A percentile compares a stretch with the other conserved stretches of the same genome.
phyloP scores from a whole-genome alignment of 2,888 invertebrate genomes.

The Meiosimyza platycephala region DNA sequence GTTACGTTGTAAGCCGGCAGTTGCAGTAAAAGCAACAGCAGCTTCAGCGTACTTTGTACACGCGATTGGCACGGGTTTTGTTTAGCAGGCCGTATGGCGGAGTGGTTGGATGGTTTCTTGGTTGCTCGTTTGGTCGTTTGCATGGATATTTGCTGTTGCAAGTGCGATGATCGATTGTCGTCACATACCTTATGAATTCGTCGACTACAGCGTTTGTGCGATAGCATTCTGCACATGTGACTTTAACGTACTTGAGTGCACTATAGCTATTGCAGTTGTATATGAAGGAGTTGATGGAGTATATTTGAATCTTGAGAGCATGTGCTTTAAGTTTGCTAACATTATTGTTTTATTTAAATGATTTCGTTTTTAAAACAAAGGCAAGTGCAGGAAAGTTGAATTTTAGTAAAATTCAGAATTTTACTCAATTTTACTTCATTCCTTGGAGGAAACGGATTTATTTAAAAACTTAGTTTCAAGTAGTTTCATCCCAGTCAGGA shows the following conservation, averaged over 20 bases:
- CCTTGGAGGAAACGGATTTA: too few relatives aligned
- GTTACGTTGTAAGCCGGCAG: background rate
- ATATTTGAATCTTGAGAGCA: too few relatives aligned
- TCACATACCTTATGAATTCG: slow-evolving; percentile 1
- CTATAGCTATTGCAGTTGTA: too few relatives aligned
- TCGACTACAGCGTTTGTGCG: slow-evolving; percentile 5
- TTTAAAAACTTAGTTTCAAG: too few relatives aligned
- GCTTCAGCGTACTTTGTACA: slow-evolving; percentile 62
- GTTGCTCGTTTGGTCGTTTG: slow-evolving; percentile 30
- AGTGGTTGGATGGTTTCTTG: slow-evolving; percentile 40
- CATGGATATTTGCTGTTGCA: background rate
- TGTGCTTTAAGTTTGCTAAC: too few relatives aligned
- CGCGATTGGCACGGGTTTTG: slow-evolving; percentile 66
- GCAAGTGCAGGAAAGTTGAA: too few relatives aligned
- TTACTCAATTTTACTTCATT: too few relatives aligned
- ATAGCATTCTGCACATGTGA: too few relatives aligned
- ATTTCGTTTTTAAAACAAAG: too few relatives aligned
- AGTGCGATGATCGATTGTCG: background rate
- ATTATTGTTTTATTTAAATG: too few relatives aligned
- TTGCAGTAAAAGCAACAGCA: background rate
- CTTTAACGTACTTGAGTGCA: too few relatives aligned
- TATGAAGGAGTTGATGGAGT: background rate
- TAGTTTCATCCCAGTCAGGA: too few relatives aligned
- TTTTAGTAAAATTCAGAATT: background rate
- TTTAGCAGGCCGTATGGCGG: slow-evolving; percentile 21